Evolutionary conservation across 2,888 invertebrate genomes (phyloP).

Genomic region (Ferrisia virgata): DNA sequence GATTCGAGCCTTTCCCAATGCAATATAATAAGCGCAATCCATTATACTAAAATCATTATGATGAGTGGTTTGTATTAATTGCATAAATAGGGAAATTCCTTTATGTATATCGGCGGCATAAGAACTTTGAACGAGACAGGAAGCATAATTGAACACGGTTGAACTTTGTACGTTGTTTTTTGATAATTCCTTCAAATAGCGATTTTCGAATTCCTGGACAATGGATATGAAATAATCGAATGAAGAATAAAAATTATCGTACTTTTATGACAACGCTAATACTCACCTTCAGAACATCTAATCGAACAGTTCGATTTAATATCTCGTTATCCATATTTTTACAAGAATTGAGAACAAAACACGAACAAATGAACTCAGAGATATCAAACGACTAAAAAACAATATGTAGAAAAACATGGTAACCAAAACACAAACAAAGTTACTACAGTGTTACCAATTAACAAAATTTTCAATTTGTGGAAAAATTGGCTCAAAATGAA

Average conservation of each 20-base stretch:
- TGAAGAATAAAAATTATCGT: neutral
- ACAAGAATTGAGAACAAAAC: neutral
- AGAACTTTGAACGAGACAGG: neutral
- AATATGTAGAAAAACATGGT: neutral
- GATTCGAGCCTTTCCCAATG: neutral
- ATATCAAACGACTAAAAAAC: neutral
- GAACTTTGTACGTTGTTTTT: neutral
- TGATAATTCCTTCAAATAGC: neutral
- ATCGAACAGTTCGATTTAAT: neutral
- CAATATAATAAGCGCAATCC: conserved; percentile 1
- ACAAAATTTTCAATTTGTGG: neutral
- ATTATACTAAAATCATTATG: neutral
- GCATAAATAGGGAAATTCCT: neutral
- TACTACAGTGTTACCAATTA: neutral
- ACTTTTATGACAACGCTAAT: neutral
- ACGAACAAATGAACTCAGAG: neutral
- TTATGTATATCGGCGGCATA: neutral
- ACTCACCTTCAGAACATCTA: conserved; percentile 14
- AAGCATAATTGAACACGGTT: neutral
- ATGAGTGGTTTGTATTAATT: neutral
- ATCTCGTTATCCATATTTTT: neutral
- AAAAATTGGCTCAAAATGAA: too few relatives aligned
- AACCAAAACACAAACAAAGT: neutral
- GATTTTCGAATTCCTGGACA: neutral
- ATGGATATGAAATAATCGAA: neutral